Base-by-base conservation (phyloP, 2,888 invertebrate species). In the Netelia melanura region DNA sequence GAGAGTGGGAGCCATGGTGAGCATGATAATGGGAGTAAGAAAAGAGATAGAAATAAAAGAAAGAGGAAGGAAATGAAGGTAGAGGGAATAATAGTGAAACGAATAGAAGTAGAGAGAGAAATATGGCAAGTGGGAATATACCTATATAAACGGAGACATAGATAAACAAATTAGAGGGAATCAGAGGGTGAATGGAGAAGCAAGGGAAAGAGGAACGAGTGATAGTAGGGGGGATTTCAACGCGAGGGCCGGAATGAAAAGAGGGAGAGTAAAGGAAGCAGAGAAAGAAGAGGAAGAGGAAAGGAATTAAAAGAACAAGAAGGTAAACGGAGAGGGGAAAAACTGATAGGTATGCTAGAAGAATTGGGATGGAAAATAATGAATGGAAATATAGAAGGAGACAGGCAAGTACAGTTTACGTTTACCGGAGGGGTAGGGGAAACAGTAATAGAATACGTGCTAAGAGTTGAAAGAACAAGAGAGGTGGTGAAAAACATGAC, bases 101-200 rank as follows among this genome's bases (percentile, higher is more conserved):
- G 43, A n/a, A 8, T 67, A 38, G 38, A 14, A 3, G 65, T 23
- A 6, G 43, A 43, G 5, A 14, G 23, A 3, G 1, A 65, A 30
- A 38, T 3, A 43, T 76, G 65, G 76, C 44, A 9, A 9, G 43
- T 65, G 56, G 21, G 56, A 1, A 30, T 43, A 30, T 21, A 56
- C 65, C 1, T 65, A 65, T n/a, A 43, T 25, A n/a, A 76, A 67
- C 38, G 56, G 61, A 14, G 65, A 65, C n/a, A 76, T 76, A 61
- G 44, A 72, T 2, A 61, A 9, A n/a, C 23, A 65, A 14, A 21
- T 5, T 56, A 48, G 23, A 67, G 11, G 14, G 2, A 11, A 3
- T 30, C 11, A 11, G 48, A n/a, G 43, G 0, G 6, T 38, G 21
- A 9, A 38, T 8, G 17, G 38, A 65, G 11, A 65, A 17, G n/a